phyloP scores from a whole-genome alignment of 2,797 vertebrate species.

The Eutrigla gurnardus region DNA sequence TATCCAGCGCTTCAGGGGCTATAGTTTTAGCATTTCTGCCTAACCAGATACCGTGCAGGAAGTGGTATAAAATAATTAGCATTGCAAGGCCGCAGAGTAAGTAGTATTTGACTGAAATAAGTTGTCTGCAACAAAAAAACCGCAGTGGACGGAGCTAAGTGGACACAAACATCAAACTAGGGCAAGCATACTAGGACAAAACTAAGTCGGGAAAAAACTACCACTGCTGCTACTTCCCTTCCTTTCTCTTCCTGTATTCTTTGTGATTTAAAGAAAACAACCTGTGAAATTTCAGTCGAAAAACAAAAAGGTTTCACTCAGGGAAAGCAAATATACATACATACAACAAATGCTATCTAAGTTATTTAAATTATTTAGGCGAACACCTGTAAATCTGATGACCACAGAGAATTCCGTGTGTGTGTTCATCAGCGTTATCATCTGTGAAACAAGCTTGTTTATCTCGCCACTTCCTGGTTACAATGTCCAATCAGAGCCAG shows the following conservation, averaged over 20 bases:
- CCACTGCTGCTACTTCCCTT: accelerated
- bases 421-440: not conserved
- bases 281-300: not conserved
- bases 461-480: too few relatives aligned
- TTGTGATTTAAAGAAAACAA: not conserved
- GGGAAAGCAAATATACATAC: not conserved
- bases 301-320: not conserved
- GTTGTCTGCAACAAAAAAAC: not conserved
- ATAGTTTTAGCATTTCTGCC: not conserved
- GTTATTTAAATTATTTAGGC: not conserved
- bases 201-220: not conserved
- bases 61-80: not conserved
- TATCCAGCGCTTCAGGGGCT: not conserved
- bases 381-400: not conserved
- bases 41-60: too few relatives aligned
- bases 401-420: not conserved
- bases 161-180: constrained; percentile 1
- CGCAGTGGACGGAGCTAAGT: accelerated
- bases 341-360: not conserved
- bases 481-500: too few relatives aligned
- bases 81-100: not conserved
- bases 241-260: not conserved
- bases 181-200: constrained; percentile 59
- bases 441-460: too few relatives aligned
- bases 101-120: not conserved